phyloP scores from a whole-genome alignment of 2,797 vertebrate genomes.

The Ctenochaetus hawaiiensis region DNA sequence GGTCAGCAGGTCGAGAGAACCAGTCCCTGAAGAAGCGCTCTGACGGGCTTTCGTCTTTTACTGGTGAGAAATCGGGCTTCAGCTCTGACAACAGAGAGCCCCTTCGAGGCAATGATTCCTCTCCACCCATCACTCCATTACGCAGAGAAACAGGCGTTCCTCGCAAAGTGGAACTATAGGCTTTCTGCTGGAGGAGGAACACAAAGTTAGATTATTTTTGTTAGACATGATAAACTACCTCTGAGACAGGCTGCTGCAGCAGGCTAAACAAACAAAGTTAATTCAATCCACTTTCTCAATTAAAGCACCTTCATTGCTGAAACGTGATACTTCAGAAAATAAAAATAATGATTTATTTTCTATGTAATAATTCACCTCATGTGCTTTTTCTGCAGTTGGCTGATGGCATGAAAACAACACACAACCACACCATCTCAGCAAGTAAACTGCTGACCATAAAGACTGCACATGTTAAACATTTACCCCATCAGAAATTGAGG shows the following conservation, averaged over 20 bases:
- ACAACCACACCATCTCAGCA: not conserved
- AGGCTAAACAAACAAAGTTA: not conserved
- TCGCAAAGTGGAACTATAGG: conserved; percentile 91
- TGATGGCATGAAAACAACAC: conserved; percentile 18
- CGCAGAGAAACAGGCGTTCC: conserved; percentile 84
- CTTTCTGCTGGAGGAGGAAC: conserved; percentile 84
- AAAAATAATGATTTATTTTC: conserved; percentile 1
- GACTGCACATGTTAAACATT: conserved; percentile 20
- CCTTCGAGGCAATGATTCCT: conserved; percentile 87
- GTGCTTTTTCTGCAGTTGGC: not conserved
- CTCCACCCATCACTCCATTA: conserved; percentile 86
- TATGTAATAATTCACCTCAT: conserved; percentile 18
- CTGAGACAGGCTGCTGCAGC: not conserved
- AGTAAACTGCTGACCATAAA: conserved; percentile 20
- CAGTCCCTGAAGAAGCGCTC: conserved; percentile 92
- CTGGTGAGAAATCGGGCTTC: conserved; percentile 84
- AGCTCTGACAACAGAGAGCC: conserved; percentile 89
- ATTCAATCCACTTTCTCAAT: not conserved
- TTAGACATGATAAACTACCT: not conserved
- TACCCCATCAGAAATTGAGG: not conserved
- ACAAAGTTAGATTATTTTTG: not conserved
- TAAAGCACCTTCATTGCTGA: not conserved
- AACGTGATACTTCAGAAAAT: not conserved
- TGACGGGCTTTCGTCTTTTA: conserved; percentile 79
- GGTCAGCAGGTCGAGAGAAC: conserved; percentile 90